phyloP scores from a whole-genome alignment of 2,797 vertebrate genomes.

The Girardinus metallicus region DNA sequence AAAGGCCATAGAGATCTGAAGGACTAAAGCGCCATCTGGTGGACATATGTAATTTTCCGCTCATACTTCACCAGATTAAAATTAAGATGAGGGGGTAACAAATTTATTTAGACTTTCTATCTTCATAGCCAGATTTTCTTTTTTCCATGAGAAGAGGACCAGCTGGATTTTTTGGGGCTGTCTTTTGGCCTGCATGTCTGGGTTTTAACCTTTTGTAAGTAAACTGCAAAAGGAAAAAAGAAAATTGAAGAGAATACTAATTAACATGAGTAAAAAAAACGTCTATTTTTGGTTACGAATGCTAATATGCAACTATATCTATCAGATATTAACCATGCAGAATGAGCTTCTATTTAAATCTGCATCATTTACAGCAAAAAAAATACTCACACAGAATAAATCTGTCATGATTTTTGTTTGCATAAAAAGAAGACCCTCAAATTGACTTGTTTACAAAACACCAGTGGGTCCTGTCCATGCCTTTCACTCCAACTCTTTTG shows the following conservation, averaged over 20 bases:
- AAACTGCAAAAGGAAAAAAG: background rate
- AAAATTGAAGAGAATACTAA: background rate
- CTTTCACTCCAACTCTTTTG: conserved; percentile 26
- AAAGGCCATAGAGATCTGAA: conserved; percentile 56
- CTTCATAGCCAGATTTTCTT: background rate
- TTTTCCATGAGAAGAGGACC: background rate
- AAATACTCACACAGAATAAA: background rate
- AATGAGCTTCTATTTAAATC: conserved; percentile 11
- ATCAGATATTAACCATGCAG: background rate
- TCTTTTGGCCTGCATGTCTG: background rate
- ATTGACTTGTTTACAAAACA: conserved; percentile 50
- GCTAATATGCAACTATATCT: background rate
- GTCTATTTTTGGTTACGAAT: background rate
- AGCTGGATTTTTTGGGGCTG: background rate
- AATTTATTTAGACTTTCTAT: conserved; percentile 3
- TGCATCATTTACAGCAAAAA: conserved; percentile 7
- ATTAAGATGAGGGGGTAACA: conserved; percentile 2
- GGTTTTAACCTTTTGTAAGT: background rate
- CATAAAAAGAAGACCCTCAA: conserved; percentile 11
- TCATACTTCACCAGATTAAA: conserved; percentile 23
- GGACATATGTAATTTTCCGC: conserved; percentile 39
- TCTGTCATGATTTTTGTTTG: conserved; percentile 24
- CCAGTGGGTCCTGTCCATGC: conserved; percentile 21
- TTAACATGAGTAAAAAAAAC: background rate
- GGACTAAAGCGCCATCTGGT: conserved; percentile 85